These are phyloP conservation scores for Eupsittula cactorum DNA, from an alignment of 2,113 vertebrate species.

Conservation along the genomic window DNA sequence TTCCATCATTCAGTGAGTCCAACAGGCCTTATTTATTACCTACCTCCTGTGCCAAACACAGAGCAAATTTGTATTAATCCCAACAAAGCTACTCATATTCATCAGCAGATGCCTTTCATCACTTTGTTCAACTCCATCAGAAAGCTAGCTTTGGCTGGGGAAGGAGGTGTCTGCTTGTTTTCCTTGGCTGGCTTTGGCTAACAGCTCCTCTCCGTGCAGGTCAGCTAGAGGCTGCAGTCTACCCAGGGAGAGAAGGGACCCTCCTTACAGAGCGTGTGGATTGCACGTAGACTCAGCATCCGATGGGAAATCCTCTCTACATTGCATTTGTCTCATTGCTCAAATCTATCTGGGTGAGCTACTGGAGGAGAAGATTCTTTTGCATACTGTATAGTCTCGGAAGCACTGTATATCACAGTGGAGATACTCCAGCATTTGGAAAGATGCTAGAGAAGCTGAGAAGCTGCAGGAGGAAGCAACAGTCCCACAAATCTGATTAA, in stretches of 20 bases:
- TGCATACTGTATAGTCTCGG: not conserved
- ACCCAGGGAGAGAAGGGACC: not conserved
- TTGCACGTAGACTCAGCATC: not conserved
- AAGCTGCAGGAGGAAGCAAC: not conserved
- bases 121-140: not conserved
- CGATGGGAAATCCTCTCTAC: not conserved
- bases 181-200: not conserved
- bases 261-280: not conserved
- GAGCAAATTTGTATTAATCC: not conserved
- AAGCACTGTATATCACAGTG: not conserved
- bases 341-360: not conserved
- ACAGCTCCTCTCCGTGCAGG: not conserved
- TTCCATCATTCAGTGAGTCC: not conserved
- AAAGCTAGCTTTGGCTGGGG: not conserved
- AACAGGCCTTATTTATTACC: not conserved
- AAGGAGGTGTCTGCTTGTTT: not conserved
- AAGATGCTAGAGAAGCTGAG: not conserved
- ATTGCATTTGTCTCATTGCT: not conserved
- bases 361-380: not conserved
- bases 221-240: not conserved
- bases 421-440: not conserved
- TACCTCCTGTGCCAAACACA: not conserved
- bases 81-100: not conserved
- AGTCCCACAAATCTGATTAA: not conserved
- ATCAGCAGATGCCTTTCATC: not conserved